Percentiles rank a stretch among this genome's conserved stretches.
Conservation (phyloP, 2,888 invertebrate species). For the Conistra vaccinii region DNA sequence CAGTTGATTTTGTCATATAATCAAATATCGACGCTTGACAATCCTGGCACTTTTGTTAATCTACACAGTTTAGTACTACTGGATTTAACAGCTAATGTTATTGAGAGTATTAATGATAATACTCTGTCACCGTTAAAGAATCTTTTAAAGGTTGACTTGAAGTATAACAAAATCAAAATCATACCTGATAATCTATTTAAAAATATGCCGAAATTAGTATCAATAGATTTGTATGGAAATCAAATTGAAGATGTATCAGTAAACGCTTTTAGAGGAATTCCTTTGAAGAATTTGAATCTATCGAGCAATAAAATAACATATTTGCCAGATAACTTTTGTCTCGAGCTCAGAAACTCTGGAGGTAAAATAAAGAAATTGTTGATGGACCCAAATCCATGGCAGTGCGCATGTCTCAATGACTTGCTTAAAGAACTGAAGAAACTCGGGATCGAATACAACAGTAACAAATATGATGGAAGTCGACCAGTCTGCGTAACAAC, state of each 20-base stretch:
- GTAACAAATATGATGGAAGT: slow-evolving; percentile 75
- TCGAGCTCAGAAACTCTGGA: slow-evolving; percentile 81
- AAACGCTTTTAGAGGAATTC: slow-evolving; percentile 78
- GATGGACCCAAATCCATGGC: slow-evolving; percentile 86
- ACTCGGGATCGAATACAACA: slow-evolving; percentile 77
- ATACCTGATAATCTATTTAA: slow-evolving; percentile 78
- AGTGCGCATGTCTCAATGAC: slow-evolving; percentile 82
- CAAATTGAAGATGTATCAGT: slow-evolving; percentile 77
- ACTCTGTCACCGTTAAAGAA: slow-evolving; percentile 77
- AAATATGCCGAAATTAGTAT: slow-evolving; percentile 73
- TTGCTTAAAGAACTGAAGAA: slow-evolving; percentile 80
- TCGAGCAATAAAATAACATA: slow-evolving; percentile 81
- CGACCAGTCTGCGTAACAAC: slow-evolving; percentile 80
- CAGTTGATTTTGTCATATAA: slow-evolving; percentile 78
- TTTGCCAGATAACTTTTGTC: slow-evolving; percentile 81
- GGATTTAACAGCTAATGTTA: slow-evolving; percentile 78
- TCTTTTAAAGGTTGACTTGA: slow-evolving; percentile 76
- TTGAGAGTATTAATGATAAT: slow-evolving; percentile 75
- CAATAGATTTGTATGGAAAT: slow-evolving; percentile 81
- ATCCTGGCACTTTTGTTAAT: slow-evolving; percentile 58
- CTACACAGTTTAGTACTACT: slow-evolving; percentile 77
- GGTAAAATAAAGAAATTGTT: slow-evolving; percentile 78
- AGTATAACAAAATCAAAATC: slow-evolving; percentile 76
- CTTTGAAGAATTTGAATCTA: slow-evolving; percentile 80
- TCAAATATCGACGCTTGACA: slow-evolving; percentile 75